Base-by-base conservation (phyloP, 1,140 invertebrate species). In the Parapsyche elsis region DNA sequence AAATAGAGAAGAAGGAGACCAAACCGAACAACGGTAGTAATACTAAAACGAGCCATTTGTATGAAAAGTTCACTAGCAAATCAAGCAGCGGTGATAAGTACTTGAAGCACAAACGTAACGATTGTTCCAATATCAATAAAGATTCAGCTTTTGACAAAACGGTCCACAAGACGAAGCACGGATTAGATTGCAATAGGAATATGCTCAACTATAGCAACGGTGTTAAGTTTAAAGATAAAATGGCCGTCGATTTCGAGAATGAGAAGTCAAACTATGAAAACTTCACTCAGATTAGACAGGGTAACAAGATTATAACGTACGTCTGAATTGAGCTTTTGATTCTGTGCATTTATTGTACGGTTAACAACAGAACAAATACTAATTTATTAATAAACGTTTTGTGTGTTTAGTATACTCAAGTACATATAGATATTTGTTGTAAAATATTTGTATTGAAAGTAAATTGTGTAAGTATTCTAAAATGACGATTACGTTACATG, bases 281-380 rank as follows among this genome's bases (percentile, higher is more conserved):
- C 30, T 83, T 83, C 49, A 83, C 79, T 46, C 82, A 83, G 79
- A 81, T 83, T 70, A 80, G 82, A 53, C 53, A 81, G 53, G 82
- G 82, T 12, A 83, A 83, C 44, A 83, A 83, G 76, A 83, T 83
- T 12, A 83, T 83, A 46, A 83, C 82, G 0, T 83, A 83, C 30
- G 81, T 82, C n/a, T 82, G 30, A 80, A 9, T 46, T 12, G 12
- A 46, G 12, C 12, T 46, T n/a, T n/a, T n/a, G n/a, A n/a, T n/a
- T 38, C 30, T 38, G 30, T 38, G 7, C n/a, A n/a, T n/a, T n/a
- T n/a, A n/a, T n/a, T n/a, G n/a, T 38, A 38, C 7, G 30, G 7
- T 4, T 4, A 1, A 38, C 7, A 38, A 38, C 30, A 38, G 30
- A 38, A 38, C 7, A 38, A 38, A 38, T 7, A 38, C 30, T 38